Base-by-base conservation (phyloP, 2,797 vertebrate genomes). In the Bryconaethiops microstoma region DNA sequence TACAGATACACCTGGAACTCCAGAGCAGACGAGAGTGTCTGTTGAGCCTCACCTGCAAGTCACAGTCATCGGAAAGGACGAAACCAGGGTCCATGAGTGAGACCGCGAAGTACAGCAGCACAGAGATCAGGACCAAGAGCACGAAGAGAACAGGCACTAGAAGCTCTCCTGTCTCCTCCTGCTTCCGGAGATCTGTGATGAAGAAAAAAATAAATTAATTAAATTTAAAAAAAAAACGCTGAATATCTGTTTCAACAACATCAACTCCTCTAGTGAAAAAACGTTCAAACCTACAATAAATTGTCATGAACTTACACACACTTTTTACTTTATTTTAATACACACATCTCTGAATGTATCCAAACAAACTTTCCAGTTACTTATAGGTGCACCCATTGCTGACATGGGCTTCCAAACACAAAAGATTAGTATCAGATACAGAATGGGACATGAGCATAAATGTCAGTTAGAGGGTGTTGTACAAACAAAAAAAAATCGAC, bases 51-150 rank as follows among this genome's bases (percentile, higher is more conserved):
- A 97, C 96, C 95, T 95, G 91, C 8, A 80, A 23, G 8, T 93
- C 92, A 4, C 86, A 88, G 48, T 95, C 92, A 42, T 97, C 93
- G 10, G 93, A 80, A 77, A 93, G 79, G 50, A 99, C 96, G 60
- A 97, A 99, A 1, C 97, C 97, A 0, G 97, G 97, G 83, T 99
- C 97, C 97, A 99, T 99, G 67, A 99, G 95, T 0, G 97, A 97
- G 19, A 98, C 97, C 0, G 88, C 93, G 4, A 97, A 95, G 78
- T 99, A 97, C 6, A 99, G 94, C 84, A 97, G 83, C 73, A 97
- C 91, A 0, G 97, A 98, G 82, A 94, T 87, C 81, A 97, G 87
- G 2, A 98, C 97, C 78, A 97, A 87, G 16, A 93, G 79, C 17
- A 95, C 85, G 78, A 98, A 99, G 67, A 92, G 42, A 19, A 97